phyloP scores from a whole-genome alignment of 2,113 vertebrate genomes.

The Benitochromis conjunctus region DNA sequence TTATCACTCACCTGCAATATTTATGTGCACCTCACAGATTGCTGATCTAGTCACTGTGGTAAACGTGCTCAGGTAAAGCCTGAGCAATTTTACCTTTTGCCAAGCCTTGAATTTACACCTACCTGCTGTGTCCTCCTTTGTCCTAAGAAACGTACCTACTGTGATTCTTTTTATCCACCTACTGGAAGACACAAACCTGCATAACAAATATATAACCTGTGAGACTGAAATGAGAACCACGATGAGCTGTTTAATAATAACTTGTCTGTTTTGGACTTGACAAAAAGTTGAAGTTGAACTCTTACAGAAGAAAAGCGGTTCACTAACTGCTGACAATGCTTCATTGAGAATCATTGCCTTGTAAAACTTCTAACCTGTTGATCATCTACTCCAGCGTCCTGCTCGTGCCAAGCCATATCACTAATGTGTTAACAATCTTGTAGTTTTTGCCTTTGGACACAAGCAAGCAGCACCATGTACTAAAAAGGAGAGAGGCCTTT shows the following conservation, averaged over 20 bases:
- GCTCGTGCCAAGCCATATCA: neutral
- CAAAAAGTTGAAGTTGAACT: neutral
- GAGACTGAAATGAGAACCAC: neutral
- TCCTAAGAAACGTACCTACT: neutral
- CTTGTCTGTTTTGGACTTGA: neutral
- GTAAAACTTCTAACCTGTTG: neutral
- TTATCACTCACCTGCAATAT: neutral
- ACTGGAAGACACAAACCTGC: neutral
- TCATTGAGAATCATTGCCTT: neutral
- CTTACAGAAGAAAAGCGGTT: neutral
- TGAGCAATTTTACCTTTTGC: neutral
- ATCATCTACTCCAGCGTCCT: neutral
- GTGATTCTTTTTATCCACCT: neutral
- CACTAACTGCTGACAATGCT: neutral
- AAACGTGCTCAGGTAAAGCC: neutral
- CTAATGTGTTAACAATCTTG: neutral
- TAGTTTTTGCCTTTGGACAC: neutral
- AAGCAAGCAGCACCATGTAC: too few species aligned
- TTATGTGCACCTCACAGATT: neutral
- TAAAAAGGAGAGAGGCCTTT: too few species aligned
- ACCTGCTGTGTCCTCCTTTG: neutral
- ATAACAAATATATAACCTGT: neutral
- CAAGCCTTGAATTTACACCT: neutral
- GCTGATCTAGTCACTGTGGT: accelerated
- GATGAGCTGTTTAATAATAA: neutral